Evolutionary conservation across 92 coral and sea anemone genomes (phyloP).

Genomic region (Siderastrea siderea): DNA sequence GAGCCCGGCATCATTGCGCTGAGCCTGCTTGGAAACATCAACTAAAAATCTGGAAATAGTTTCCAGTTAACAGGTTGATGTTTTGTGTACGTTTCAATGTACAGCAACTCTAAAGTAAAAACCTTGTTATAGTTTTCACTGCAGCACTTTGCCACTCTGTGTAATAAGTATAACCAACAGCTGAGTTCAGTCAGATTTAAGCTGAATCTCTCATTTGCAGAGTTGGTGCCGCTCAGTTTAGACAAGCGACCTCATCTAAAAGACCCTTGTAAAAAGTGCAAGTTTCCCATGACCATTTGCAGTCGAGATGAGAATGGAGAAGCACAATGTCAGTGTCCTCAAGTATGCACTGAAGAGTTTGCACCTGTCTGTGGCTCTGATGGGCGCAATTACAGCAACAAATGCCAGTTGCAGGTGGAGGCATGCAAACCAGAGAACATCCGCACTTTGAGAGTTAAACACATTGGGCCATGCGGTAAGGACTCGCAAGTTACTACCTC

Average conservation of each 20-base stretch:
- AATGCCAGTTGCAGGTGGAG: conserved; percentile 76
- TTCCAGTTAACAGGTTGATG: too few species aligned
- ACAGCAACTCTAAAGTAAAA: too few species aligned
- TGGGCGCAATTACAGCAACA: conserved; percentile 82
- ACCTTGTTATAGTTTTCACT: too few species aligned
- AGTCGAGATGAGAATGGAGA: conserved; percentile 10
- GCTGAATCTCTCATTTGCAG: not conserved
- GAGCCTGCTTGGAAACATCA: too few species aligned
- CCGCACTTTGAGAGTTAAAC: conserved; percentile 19
- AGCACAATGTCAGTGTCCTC: conserved; percentile 69
- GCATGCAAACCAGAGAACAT: conserved; percentile 77
- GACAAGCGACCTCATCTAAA: not conserved
- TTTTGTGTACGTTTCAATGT: too few species aligned
- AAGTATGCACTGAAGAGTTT: conserved; percentile 45
- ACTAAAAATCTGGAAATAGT: too few species aligned
- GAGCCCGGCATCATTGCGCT: too few species aligned
- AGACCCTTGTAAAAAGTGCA: conserved; percentile 62
- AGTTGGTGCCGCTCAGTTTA: not conserved
- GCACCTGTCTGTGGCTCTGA: conserved; percentile 91
- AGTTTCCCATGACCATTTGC: conserved; percentile 57
- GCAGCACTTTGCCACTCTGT: too few species aligned
- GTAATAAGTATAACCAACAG: too few species aligned
- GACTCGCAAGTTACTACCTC: not conserved
- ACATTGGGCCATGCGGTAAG: conserved; percentile 61
- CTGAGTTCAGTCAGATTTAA: not conserved